Conservation (phyloP, 2,113 vertebrate species). For the Semicossyphus pulcher region DNA sequence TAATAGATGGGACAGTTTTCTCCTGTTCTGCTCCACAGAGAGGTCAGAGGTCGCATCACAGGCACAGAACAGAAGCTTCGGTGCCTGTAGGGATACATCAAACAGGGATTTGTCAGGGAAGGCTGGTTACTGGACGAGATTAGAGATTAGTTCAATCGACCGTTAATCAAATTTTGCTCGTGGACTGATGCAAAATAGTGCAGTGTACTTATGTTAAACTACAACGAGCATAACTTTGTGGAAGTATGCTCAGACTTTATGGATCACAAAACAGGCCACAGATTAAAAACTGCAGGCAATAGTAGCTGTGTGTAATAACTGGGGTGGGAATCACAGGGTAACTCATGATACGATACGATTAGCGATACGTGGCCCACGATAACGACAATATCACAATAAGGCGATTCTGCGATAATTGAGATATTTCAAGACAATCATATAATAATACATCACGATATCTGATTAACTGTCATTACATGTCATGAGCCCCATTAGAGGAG, state of each 20-base stretch:
- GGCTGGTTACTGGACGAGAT: not conserved
- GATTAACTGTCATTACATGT: too few relatives aligned
- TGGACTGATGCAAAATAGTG: not conserved
- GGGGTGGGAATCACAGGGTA: too few relatives aligned
- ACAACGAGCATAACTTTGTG: not conserved
- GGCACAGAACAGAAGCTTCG: not conserved
- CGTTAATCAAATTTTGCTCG: not conserved
- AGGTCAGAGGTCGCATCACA: conserved; percentile 4
- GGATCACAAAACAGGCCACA: not conserved
- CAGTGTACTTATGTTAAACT: not conserved
- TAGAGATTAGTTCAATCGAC: not conserved
- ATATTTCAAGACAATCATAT: too few relatives aligned
- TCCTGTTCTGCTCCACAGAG: not conserved
- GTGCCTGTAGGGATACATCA: not conserved
- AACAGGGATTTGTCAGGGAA: not conserved
- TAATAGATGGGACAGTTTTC: not conserved
- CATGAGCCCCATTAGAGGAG: too few relatives aligned
- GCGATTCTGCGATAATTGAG: too few relatives aligned
- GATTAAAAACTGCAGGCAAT: too few relatives aligned
- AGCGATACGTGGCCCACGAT: too few relatives aligned
- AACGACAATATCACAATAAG: too few relatives aligned
- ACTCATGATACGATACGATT: too few relatives aligned
- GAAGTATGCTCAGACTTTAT: not conserved
- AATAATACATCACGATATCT: too few relatives aligned
- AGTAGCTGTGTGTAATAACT: not conserved